Evolutionary conservation across 1,140 invertebrate species (phyloP).

Genomic region (Caenorhabditis latens): DNA sequence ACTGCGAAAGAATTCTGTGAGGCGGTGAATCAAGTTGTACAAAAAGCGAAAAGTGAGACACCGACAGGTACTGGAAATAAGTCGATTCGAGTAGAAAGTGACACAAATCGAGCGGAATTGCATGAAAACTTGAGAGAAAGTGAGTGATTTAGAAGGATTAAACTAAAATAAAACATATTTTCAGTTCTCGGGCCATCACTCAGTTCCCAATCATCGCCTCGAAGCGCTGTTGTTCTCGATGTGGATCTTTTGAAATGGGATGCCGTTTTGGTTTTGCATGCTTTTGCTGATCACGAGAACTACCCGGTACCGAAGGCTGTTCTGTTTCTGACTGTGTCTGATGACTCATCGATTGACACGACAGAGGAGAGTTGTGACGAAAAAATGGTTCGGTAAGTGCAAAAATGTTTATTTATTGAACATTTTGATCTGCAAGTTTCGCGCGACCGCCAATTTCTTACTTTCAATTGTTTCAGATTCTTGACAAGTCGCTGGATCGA

Average conservation of each 20-base stretch:
- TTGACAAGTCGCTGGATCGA: slow-evolving; percentile 22
- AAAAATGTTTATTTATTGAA: too few relatives aligned
- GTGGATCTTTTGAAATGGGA: slow-evolving; percentile 48
- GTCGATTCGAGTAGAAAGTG: slow-evolving; percentile 37
- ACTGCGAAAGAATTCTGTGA: background rate
- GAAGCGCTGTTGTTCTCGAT: slow-evolving; percentile 28
- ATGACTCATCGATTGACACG: background rate
- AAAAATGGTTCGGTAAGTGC: slow-evolving; percentile 18
- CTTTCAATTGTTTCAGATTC: background rate
- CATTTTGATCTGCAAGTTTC: background rate
- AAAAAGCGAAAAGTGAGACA: background rate
- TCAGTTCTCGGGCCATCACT: slow-evolving; percentile 1
- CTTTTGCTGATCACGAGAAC: slow-evolving; percentile 40
- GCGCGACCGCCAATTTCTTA: background rate
- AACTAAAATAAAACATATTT: background rate
- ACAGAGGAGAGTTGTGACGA: background rate
- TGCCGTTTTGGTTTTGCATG: slow-evolving; percentile 40
- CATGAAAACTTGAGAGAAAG: slow-evolving; percentile 10
- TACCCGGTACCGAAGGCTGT: slow-evolving; percentile 34
- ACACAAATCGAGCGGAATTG: slow-evolving; percentile 4
- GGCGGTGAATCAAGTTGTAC: background rate
- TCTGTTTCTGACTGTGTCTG: slow-evolving; percentile 14
- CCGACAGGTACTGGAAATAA: background rate
- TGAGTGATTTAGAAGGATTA: background rate
- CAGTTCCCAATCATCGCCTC: background rate